Conservation (phyloP, 2,888 invertebrate species). For the Eremobia ochroleuca region DNA sequence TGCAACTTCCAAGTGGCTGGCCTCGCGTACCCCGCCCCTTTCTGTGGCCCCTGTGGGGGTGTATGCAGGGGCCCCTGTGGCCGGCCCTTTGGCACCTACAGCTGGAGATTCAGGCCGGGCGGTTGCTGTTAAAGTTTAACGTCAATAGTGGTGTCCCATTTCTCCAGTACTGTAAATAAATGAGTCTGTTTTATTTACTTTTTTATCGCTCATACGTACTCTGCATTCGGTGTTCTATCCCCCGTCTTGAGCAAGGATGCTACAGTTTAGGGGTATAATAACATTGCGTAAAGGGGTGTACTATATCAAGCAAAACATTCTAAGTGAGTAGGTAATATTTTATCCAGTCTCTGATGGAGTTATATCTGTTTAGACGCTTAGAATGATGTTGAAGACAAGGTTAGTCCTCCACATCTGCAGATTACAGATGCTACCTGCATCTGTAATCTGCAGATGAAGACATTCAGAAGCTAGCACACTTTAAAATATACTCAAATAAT, state of each 20-base stretch:
- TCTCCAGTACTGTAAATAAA: constrained; percentile 46
- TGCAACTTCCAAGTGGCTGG: constrained; percentile 81
- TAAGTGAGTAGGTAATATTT: not conserved
- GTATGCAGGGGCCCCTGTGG: constrained; percentile 76
- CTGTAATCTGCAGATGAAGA: too few relatives aligned
- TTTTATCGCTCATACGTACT: not conserved
- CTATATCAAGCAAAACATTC: too few relatives aligned
- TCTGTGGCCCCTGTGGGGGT: constrained; percentile 76
- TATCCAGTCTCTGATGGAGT: not conserved
- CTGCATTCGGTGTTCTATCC: not conserved
- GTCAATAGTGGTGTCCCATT: not conserved
- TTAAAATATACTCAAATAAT: not conserved
- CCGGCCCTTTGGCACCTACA: constrained; percentile 82
- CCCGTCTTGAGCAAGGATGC: not conserved
- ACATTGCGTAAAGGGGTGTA: not conserved
- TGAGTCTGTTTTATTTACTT: constrained; percentile 16
- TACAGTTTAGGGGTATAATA: not conserved
- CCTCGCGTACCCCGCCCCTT: constrained; percentile 75
- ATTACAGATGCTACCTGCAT: not conserved
- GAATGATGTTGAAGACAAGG: not conserved
- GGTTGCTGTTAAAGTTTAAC: constrained; percentile 66
- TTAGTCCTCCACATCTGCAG: not conserved
- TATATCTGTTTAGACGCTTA: not conserved
- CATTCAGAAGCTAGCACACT: not conserved
- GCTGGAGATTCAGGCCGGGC: constrained; percentile 77